Base-by-base conservation (phyloP, 2,797 vertebrate species). In the Micromesistius poutassou region DNA sequence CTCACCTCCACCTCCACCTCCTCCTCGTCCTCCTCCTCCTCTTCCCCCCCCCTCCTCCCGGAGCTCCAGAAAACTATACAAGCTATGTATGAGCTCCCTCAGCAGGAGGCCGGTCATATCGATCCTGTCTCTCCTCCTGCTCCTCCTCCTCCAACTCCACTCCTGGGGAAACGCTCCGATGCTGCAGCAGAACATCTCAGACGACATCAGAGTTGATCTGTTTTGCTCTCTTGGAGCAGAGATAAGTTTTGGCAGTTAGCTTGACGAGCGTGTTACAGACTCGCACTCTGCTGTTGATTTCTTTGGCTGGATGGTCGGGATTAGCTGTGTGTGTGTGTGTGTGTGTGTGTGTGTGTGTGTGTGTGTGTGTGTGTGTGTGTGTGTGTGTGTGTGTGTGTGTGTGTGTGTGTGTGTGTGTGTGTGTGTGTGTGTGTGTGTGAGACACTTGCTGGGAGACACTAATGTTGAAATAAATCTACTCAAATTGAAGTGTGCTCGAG, bases 401-500 rank as follows among this genome's bases (percentile, higher is more conserved):
- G 40, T 42, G 40, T 42, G 40, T 42, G 40, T 42, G 40, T 42
- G 40, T 13, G 40, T 16, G 40, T 13, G 40, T 13, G 40, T 2
- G 40, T 13, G 85, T 83, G 36, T 83, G 93, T 91, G 91, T 91
- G 89, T 93, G 93, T 7, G 28, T 71, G 70, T 71, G 31, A 31
- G 31, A 31, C 16, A 19, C 5, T 72, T 2, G 33, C 91, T 85
- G 77, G 85, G 50, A 55, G 19, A 22, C 19, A 55, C 50, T 55
- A 19, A 22, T 55, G 50, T 55, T 55, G 50, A 86, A 83, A 85
- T 90, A 84, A 88, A 89, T 90, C 85, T 90, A 91, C 92, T 94
- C 86, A 90, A 90, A 93, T 90, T 87, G 87, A 90, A 91, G 87
- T 78, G 83, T 90, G 92, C 90, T 91, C 82, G 86, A 89, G 80